Evolutionary conservation across 37 sponge, comb jelly and placozoan genomes (phyloP), one percentile per base, ranked within the genome.

Genomic region (Spongilla lacustris): DNA sequence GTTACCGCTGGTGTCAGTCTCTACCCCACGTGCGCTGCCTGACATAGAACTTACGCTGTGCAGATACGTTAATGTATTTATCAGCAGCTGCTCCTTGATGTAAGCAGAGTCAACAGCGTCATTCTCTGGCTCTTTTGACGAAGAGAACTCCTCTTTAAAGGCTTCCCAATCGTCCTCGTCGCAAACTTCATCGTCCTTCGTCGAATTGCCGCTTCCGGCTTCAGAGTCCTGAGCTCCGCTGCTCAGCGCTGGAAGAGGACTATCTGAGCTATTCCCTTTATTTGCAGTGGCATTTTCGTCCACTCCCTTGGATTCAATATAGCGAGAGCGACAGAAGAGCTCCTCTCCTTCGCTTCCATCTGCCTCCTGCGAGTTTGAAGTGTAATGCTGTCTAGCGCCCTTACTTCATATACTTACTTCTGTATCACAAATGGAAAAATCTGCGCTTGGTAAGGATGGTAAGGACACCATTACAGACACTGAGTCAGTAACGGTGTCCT

Each of bases 11-110:
- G 24, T 22, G 27, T 11, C 6, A 73, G 5, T 27, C 32, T 0
- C 31, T 74, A 30, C 75, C 23, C 2, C 75, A 74, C 75, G 24
- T 8, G 8, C 19, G 58, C 58, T 58, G 58, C 58, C 58, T 1
- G 8, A 46, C 46, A 1, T 0, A 17, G 4, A 31, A 24, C 67
- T 14, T 27, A 6, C 22, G 17, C 41, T n/a, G 29, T 82, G 82
- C 46, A 82, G 24, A 19, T 37, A 32, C 13, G 72, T 69, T 24
- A 82, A 41, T 25, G 82, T 46, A 22, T 82, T 36, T 36, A 82
- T 36, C 19, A 82, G 82, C 9, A 82, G 82, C 72, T 82, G 82
- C 29, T 82, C 38, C 48, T 26, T 36, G 14, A 82, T 17, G 67
- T 58, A 58, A 58, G 58, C 58, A 1, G 58, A 58, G 58, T 58